Conservation (phyloP, 2,888 invertebrate species). For the Andrena praecox region DNA sequence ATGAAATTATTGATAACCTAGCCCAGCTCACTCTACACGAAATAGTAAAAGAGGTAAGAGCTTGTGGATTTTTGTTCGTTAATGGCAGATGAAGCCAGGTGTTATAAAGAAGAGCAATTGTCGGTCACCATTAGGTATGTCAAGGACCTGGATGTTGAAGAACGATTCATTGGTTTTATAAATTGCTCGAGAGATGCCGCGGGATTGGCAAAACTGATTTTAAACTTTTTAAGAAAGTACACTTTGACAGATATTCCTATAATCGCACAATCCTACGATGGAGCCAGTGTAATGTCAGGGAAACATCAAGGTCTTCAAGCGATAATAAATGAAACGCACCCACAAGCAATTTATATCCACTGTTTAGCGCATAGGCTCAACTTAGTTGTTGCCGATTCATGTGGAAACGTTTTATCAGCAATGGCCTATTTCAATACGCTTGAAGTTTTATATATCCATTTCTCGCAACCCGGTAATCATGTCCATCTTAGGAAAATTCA, state of each 20-base stretch:
- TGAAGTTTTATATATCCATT: constrained; percentile 4
- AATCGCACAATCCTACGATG: too few relatives aligned
- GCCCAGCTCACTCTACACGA: background rate
- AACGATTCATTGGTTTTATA: constrained; percentile 1
- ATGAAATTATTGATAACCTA: background rate
- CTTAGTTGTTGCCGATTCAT: background rate
- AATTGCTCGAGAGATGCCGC: background rate
- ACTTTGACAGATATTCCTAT: too few relatives aligned
- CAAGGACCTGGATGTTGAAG: background rate
- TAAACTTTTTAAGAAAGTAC: too few relatives aligned
- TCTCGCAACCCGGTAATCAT: background rate
- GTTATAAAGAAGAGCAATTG: constrained; percentile 5
- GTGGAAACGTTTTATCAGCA: background rate
- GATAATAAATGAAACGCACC: background rate
- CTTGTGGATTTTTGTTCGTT: background rate
- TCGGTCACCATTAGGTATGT: background rate
- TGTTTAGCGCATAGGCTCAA: background rate
- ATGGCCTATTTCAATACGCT: background rate
- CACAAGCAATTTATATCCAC: background rate
- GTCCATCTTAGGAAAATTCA: background rate
- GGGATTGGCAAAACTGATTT: background rate
- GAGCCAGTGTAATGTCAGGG: too few relatives aligned
- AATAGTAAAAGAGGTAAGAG: constrained; percentile 4
- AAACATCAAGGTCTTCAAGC: background rate
- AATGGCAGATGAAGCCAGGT: constrained; percentile 3